Conservation (phyloP, 2,113 vertebrate species). For the Hemibagrus wyckioides region DNA sequence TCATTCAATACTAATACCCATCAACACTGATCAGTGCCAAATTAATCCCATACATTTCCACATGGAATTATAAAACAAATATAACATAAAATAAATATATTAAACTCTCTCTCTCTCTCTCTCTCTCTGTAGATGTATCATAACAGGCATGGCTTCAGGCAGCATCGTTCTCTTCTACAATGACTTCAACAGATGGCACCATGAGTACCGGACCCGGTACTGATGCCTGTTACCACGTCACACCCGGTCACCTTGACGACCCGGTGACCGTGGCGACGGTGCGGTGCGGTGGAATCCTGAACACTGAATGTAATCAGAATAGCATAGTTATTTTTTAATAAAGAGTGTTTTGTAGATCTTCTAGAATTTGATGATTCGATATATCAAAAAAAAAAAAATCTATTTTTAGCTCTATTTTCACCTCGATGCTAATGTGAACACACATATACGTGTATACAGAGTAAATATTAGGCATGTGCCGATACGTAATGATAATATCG, state of each 20-base stretch:
- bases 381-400: slow-evolving; percentile 71
- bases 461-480: slow-evolving; percentile 10
- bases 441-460: slow-evolving; percentile 66
- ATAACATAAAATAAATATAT: not conserved
- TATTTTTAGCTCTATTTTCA: slow-evolving; percentile 99
- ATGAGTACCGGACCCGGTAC: slow-evolving; percentile 96
- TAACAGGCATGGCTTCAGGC: slow-evolving; percentile 95
- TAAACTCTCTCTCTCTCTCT: not conserved
- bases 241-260: not conserved
- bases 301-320: slow-evolving; percentile 86
- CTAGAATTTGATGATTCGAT: slow-evolving; percentile 75
- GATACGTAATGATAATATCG: not conserved
- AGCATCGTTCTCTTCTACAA: slow-evolving; percentile 99
- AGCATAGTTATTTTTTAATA: slow-evolving; percentile 94
- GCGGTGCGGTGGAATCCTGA: slow-evolving; percentile 63
- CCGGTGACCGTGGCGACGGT: slow-evolving; percentile 20
- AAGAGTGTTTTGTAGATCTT: slow-evolving; percentile 95
- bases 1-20: too few relatives aligned
- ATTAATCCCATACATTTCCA: not conserved
- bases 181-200: slow-evolving; percentile 97
- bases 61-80: not conserved
- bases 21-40: not conserved
- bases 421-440: slow-evolving; percentile 73
- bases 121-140: slow-evolving; percentile 83
- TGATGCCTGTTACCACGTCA: slow-evolving; percentile 68